phyloP scores from a whole-genome alignment of 1,140 invertebrate genomes.

The Rhopalosiphum maidis region DNA sequence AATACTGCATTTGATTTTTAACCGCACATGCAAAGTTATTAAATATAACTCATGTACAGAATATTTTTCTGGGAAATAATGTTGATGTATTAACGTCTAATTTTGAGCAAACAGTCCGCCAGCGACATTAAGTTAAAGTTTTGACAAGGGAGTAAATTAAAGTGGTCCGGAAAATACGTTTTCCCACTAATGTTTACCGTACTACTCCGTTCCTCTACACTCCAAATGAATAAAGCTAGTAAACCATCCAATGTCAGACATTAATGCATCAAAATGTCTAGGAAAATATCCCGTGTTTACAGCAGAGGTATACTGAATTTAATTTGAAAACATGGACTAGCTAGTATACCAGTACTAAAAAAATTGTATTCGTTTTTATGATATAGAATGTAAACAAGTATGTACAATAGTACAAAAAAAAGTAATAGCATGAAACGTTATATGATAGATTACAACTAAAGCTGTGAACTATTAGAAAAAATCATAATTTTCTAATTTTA shows the following conservation, averaged over 20 bases:
- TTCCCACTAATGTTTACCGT: neutral
- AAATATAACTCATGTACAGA: neutral
- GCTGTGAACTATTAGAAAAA: neutral
- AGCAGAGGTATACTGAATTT: neutral
- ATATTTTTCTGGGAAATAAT: neutral
- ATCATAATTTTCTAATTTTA: neutral
- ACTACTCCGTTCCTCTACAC: neutral
- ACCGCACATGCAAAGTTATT: neutral
- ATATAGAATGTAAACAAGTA: neutral
- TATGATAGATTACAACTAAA: neutral
- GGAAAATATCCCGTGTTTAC: neutral
- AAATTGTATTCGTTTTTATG: neutral
- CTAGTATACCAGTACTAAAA: neutral
- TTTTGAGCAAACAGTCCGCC: neutral
- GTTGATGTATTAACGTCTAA: neutral
- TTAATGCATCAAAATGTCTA: constrained; percentile 5
- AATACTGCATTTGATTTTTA: neutral
- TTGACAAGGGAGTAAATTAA: neutral
- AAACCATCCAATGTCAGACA: constrained; percentile 3
- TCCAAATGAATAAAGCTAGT: constrained; percentile 15
- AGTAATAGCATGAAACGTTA: neutral
- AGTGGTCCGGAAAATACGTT: neutral
- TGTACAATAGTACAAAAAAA: neutral
- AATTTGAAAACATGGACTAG: neutral
- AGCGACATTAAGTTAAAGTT: neutral